A percentile compares a stretch with the other conserved stretches of the same genome.
Evolutionary conservation across 1,140 invertebrate genomes (phyloP).

Genomic region (Araneus ventricosus): DNA sequence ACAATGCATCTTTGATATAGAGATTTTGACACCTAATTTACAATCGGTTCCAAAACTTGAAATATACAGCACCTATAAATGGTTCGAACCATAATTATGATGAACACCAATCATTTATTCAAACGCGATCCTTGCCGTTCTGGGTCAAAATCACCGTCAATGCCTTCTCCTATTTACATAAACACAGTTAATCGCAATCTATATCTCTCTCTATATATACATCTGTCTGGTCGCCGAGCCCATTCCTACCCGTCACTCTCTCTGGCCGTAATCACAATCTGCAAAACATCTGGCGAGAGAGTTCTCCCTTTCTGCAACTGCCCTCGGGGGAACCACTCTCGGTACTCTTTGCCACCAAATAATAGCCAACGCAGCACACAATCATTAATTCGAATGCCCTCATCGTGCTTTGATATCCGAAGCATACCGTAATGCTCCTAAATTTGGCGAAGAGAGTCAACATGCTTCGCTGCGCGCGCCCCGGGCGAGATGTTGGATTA

Average conservation of each 20-base stretch:
- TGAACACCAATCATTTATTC: no score
- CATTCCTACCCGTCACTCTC: not conserved
- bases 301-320: not conserved
- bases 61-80: no score
- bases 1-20: no score
- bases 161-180: not conserved
- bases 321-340: not conserved
- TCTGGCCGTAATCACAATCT: not conserved
- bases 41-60: no score
- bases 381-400: constrained; percentile 5
- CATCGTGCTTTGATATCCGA: not conserved
- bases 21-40: no score
- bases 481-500: not conserved
- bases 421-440: not conserved
- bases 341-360: constrained; percentile 1
- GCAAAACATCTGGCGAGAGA: not conserved
- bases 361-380: not conserved
- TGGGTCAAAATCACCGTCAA: not conserved
- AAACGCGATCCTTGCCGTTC: no score
- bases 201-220: not conserved
- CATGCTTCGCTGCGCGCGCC: not conserved
- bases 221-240: not conserved
- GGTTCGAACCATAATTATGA: no score
- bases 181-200: not conserved
- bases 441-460: constrained; percentile 1